These are phyloP conservation scores for Stegodyphus dumicola DNA, from an alignment of 1,140 invertebrate genomes.

Conservation along the genomic window DNA sequence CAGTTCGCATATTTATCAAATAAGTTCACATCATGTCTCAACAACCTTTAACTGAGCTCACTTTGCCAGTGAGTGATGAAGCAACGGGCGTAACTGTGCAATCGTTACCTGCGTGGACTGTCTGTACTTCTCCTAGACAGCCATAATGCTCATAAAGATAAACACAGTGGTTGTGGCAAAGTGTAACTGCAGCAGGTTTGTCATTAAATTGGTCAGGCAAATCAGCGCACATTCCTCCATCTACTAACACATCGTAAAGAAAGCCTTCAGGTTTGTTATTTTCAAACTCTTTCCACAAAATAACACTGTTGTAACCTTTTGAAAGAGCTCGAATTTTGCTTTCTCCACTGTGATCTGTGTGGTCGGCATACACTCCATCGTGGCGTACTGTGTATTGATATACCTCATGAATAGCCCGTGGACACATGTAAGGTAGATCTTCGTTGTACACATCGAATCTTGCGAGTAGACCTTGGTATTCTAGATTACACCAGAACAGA, in stretches of 20 bases:
- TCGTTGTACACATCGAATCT: constrained; percentile 44
- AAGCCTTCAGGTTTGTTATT: constrained; percentile 20
- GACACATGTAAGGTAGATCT: constrained; percentile 32
- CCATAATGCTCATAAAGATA: constrained; percentile 45
- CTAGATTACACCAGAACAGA: constrained; percentile 35
- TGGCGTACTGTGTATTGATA: constrained; percentile 38
- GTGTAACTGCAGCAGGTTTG: constrained; percentile 34
- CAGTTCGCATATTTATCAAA: too few species aligned
- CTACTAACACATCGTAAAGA: background rate
- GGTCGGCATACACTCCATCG: constrained; percentile 40
- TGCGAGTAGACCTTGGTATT: constrained; percentile 34
- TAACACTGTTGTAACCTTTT: constrained; percentile 46
- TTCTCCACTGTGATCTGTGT: background rate
- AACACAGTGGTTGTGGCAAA: constrained; percentile 48
- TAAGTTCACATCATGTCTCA: background rate
- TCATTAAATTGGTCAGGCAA: constrained; percentile 46
- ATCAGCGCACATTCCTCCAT: constrained; percentile 54
- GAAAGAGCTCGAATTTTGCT: constrained; percentile 37
- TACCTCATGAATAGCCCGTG: constrained; percentile 15
- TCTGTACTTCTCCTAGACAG: constrained; percentile 24
- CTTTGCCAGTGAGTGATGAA: background rate
- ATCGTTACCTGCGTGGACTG: constrained; percentile 25
- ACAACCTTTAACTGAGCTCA: constrained; percentile 44
- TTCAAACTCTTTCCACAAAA: constrained; percentile 31
- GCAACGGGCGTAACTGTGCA: constrained; percentile 15